Evolutionary conservation across 2,797 vertebrate species (phyloP).

Genomic region (Gila robusta): DNA sequence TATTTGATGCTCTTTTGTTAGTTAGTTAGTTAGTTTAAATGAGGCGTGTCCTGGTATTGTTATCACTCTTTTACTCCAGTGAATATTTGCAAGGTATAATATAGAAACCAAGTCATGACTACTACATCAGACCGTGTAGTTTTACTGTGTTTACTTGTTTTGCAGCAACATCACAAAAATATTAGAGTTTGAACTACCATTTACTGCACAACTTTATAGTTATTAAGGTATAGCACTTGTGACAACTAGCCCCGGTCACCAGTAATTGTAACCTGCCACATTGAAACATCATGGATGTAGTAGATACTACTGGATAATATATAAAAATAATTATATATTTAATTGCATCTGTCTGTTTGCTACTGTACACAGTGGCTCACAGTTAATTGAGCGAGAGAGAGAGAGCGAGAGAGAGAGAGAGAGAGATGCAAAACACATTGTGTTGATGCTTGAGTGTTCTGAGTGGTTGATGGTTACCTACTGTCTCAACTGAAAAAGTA

Average conservation of each 20-base stretch:
- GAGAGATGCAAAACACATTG: neutral
- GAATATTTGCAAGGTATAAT: neutral
- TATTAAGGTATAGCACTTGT: neutral
- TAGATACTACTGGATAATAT: neutral
- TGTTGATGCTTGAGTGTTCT: neutral
- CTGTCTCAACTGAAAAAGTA: neutral
- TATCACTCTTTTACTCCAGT: neutral
- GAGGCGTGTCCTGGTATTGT: neutral
- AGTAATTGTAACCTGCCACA: neutral
- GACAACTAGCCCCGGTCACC: neutral
- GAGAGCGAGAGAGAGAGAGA: too few relatives aligned
- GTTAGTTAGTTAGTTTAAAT: neutral
- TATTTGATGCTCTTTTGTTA: neutral
- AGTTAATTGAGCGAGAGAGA: neutral
- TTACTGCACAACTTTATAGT: neutral
- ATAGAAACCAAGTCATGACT: neutral
- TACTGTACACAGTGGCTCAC: slow-evolving; percentile 2
- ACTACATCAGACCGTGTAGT: neutral
- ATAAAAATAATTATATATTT: neutral
- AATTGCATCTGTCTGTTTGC: neutral
- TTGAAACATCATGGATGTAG: neutral
- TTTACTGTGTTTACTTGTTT: neutral
- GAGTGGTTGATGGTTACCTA: neutral
- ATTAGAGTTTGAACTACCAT: neutral
- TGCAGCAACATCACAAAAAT: neutral